A percentile compares a stretch with the other conserved stretches of the same genome.
Conservation (phyloP, 1,140 invertebrate genomes). For the Holotrichia oblita region DNA sequence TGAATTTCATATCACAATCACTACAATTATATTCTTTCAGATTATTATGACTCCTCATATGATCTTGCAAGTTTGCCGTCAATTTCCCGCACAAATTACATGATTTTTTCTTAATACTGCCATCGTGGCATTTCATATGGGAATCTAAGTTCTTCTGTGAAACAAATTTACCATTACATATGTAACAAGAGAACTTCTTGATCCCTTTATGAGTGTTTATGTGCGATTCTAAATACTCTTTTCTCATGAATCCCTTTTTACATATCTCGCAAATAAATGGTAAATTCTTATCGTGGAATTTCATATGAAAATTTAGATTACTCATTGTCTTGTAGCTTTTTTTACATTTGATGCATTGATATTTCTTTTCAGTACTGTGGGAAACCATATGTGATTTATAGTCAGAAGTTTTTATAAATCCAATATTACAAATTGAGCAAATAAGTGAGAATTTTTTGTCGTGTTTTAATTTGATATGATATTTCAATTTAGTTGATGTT, state of each 20-base stretch:
- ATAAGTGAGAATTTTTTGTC: conserved; percentile 58
- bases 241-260: conserved; percentile 57
- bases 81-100: conserved; percentile 57
- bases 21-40: conserved; percentile 56
- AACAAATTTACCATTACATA: conserved; percentile 56
- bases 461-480: conserved; percentile 56
- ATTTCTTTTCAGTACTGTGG: conserved; percentile 57
- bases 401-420: conserved; percentile 57
- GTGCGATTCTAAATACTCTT: conserved; percentile 58
- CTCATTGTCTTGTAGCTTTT: conserved; percentile 58
- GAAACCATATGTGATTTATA: conserved; percentile 56
- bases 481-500: conserved; percentile 55
- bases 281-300: conserved; percentile 53
- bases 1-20: conserved; percentile 53
- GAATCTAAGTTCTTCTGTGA: conserved; percentile 57
- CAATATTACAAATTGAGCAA: conserved; percentile 58
- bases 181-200: conserved; percentile 54
- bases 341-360: conserved; percentile 54
- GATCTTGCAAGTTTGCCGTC: conserved; percentile 54
- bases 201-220: conserved; percentile 55
- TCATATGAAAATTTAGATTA: conserved; percentile 59
- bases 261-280: conserved; percentile 55
- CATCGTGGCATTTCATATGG: conserved; percentile 56
- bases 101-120: conserved; percentile 49
- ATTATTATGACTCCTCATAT: conserved; percentile 56